Conservation (phyloP, 2,113 vertebrate species). For the Lepus timidus region DNA sequence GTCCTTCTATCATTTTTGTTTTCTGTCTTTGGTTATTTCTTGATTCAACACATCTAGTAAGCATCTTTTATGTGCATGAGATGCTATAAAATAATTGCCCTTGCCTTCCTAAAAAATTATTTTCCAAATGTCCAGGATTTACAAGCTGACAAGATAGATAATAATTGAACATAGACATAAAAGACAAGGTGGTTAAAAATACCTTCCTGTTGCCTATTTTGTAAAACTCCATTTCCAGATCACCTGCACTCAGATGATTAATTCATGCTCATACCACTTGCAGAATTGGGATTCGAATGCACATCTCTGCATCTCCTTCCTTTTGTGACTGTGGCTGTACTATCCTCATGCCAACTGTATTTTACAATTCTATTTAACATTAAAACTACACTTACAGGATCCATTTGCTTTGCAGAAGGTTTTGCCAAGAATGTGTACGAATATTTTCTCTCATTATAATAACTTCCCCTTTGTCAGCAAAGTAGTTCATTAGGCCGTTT, state of each 20-base stretch:
- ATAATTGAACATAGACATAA: constrained; percentile 7
- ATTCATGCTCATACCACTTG: neutral
- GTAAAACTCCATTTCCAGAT: constrained; percentile 17
- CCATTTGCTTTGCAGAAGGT: constrained; percentile 64
- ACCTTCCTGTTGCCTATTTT: neutral
- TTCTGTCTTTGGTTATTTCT: constrained; percentile 53
- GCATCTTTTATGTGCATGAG: constrained; percentile 3
- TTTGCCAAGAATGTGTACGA: neutral
- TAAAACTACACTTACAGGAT: neutral
- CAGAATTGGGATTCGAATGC: neutral
- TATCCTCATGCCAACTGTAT: neutral
- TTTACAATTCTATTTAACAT: neutral
- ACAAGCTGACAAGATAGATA: constrained; percentile 11
- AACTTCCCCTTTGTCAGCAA: neutral
- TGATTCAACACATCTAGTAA: constrained; percentile 49
- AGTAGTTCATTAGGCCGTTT: neutral
- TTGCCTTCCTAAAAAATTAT: neutral
- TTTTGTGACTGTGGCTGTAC: neutral
- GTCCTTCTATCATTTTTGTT: neutral
- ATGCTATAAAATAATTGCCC: neutral
- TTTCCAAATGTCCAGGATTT: constrained; percentile 21
- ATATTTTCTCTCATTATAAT: neutral
- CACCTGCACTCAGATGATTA: neutral
- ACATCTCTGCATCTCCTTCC: neutral
- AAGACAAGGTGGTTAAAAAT: neutral